phyloP scores from a whole-genome alignment of 2,888 invertebrate species.

The Neelides folsomi region DNA sequence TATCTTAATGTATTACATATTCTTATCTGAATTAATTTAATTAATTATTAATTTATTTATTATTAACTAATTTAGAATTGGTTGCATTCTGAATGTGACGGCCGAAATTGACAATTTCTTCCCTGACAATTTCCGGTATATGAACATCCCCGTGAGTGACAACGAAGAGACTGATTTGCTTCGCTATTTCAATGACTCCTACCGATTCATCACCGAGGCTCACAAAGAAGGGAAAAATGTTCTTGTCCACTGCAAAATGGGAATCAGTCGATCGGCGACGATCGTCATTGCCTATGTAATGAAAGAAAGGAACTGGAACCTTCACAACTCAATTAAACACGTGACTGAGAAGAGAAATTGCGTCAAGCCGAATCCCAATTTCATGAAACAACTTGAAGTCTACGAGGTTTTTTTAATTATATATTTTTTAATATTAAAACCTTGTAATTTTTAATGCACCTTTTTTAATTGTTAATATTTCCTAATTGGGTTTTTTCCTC shows the following conservation, averaged over 20 bases:
- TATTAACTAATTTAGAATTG: constrained; percentile 53
- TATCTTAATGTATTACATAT: too few species aligned
- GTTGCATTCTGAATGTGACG: constrained; percentile 93
- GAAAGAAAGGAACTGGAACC: constrained; percentile 92
- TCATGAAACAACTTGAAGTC: constrained; percentile 83
- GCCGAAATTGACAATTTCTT: constrained; percentile 99
- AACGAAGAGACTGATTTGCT: constrained; percentile 92
- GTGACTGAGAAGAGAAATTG: constrained; percentile 83
- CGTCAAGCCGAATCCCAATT: constrained; percentile 91
- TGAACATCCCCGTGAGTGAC: constrained; percentile 92
- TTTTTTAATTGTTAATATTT: background rate
- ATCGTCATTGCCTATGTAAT: constrained; percentile 97
- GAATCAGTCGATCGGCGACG: constrained; percentile 92
- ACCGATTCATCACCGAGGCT: constrained; percentile 88
- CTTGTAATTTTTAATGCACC: background rate
- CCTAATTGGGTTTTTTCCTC: constrained; percentile 4
- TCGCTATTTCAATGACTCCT: constrained; percentile 95
- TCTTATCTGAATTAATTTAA: background rate
- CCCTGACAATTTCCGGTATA: constrained; percentile 89
- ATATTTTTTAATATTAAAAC: too few species aligned
- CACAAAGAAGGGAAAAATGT: constrained; percentile 78
- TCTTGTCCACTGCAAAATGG: constrained; percentile 98
- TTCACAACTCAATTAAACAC: constrained; percentile 72
- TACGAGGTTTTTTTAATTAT: constrained; percentile 56
- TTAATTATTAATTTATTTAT: background rate